These are phyloP conservation scores for Campoplex nolae DNA, from an alignment of 2,888 invertebrate species.

Conservation along the genomic window DNA sequence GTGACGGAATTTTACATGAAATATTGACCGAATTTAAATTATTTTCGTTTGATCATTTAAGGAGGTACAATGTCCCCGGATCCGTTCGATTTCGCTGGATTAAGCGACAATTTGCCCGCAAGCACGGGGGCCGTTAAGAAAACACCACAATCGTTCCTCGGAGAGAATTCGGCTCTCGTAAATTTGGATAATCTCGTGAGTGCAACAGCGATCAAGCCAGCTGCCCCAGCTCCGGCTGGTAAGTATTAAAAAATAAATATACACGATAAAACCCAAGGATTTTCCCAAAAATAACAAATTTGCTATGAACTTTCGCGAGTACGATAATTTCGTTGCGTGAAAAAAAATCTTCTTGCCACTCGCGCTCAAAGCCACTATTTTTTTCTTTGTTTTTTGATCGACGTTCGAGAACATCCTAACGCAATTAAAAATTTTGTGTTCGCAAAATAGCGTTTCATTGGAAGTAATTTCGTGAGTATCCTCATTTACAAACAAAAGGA, in stretches of 20 bases:
- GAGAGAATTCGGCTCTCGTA: slow-evolving; percentile 98
- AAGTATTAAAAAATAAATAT: slow-evolving; percentile 70
- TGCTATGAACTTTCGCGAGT: neutral
- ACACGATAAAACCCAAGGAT: neutral
- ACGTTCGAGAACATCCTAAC: slow-evolving; percentile 48
- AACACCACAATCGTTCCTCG: slow-evolving; percentile 98
- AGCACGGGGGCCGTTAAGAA: slow-evolving; percentile 90
- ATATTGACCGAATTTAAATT: slow-evolving; percentile 4
- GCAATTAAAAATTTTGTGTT: slow-evolving; percentile 72
- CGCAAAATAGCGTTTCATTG: slow-evolving; percentile 84
- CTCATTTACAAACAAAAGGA: slow-evolving; percentile 50
- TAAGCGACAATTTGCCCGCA: slow-evolving; percentile 86
- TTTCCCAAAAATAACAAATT: slow-evolving; percentile 10
- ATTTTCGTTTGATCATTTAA: slow-evolving; percentile 63
- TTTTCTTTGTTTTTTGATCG: slow-evolving; percentile 24
- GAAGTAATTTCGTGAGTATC: slow-evolving; percentile 84
- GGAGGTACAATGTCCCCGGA: slow-evolving; percentile 85
- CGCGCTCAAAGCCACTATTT: slow-evolving; percentile 17
- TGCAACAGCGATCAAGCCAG: slow-evolving; percentile 83
- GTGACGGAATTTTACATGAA: neutral
- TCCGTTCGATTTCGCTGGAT: slow-evolving; percentile 89
- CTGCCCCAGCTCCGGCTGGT: slow-evolving; percentile 85
- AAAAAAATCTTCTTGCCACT: neutral
- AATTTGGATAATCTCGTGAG: slow-evolving; percentile 98
- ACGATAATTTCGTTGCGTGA: neutral